These are phyloP conservation scores for Melanostoma mellinum DNA, from an alignment of 2,888 invertebrate genomes.

Conservation along the genomic window DNA sequence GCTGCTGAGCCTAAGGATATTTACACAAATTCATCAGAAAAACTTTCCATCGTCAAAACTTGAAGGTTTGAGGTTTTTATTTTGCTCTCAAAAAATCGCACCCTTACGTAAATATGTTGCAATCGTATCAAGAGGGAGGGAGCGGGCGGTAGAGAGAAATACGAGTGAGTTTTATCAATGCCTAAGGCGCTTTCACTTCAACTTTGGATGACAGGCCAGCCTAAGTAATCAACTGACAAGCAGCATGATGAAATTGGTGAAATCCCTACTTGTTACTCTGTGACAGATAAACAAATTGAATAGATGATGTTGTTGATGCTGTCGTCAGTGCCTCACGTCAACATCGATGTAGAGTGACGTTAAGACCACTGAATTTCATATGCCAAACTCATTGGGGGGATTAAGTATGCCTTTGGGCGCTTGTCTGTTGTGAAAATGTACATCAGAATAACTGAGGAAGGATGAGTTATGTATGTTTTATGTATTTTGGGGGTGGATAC, in stretches of 20 bases:
- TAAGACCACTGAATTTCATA: slow-evolving; percentile 66
- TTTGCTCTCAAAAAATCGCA: slow-evolving; percentile 23
- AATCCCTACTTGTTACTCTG: slow-evolving; percentile 70
- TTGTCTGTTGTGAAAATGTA: slow-evolving; percentile 9
- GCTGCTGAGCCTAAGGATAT: slow-evolving; percentile 31
- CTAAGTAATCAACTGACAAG: slow-evolving; percentile 59
- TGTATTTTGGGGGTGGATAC: too few species aligned
- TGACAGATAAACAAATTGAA: slow-evolving; percentile 72
- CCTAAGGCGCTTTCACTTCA: slow-evolving; percentile 47
- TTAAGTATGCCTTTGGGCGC: slow-evolving; percentile 58
- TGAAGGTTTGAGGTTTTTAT: slow-evolving; percentile 19
- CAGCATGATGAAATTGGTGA: slow-evolving; percentile 66
- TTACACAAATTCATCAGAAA: slow-evolving; percentile 18
- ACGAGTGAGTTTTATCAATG: neutral
- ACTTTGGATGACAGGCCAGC: slow-evolving; percentile 41
- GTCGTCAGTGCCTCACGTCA: slow-evolving; percentile 55
- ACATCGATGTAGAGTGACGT: slow-evolving; percentile 56
- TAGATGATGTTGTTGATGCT: slow-evolving; percentile 66
- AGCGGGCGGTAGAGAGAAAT: too few species aligned
- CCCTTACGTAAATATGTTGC: slow-evolving; percentile 34
- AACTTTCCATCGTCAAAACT: slow-evolving; percentile 19
- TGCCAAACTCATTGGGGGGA: slow-evolving; percentile 39
- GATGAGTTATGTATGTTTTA: too few species aligned
- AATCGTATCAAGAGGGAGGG: slow-evolving; percentile 31
- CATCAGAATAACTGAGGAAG: neutral